A percentile compares a stretch with the other conserved stretches of the same genome.
phyloP scores from a whole-genome alignment of 1,140 invertebrate genomes.

The Microplitis mediator region DNA sequence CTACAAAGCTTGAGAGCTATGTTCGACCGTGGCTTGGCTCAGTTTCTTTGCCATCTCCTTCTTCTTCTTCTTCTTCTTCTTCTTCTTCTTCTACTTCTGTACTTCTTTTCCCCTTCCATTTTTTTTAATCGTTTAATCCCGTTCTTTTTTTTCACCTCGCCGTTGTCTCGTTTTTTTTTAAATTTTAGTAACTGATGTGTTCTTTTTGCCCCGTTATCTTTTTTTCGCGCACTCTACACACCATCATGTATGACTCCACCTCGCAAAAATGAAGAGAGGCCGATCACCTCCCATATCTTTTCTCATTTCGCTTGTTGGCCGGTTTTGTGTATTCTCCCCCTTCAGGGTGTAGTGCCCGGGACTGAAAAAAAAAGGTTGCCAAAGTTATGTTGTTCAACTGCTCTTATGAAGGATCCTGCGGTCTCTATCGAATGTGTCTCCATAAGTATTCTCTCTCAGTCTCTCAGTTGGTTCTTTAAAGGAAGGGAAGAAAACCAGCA shows the following conservation, averaged over 20 bases:
- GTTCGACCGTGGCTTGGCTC: constrained; percentile 37
- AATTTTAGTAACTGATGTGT: constrained; percentile 9
- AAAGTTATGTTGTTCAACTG: constrained; percentile 53
- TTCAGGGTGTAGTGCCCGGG: not conserved
- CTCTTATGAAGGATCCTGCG: constrained; percentile 55
- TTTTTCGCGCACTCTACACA: constrained; percentile 43
- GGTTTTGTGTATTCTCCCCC: not conserved
- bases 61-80: constrained; percentile 1
- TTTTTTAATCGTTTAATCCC: constrained; percentile 28
- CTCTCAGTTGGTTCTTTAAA: not conserved
- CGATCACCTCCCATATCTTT: constrained; percentile 62
- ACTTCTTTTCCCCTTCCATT: constrained; percentile 28
- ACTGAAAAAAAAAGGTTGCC: constrained; percentile 27
- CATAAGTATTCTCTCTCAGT: not conserved
- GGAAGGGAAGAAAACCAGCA: not conserved
- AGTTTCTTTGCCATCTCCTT: constrained; percentile 5
- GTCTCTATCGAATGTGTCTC: constrained; percentile 51
- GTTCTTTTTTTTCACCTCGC: constrained; percentile 22
- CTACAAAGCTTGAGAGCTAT: constrained; percentile 55
- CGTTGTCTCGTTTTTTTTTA: constrained; percentile 29
- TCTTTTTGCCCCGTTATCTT: constrained; percentile 2
- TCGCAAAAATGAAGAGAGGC: constrained; percentile 49
- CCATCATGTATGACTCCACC: constrained; percentile 53
- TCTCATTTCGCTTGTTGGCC: constrained; percentile 55
- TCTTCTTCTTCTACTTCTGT: constrained; percentile 27